Base-by-base conservation (phyloP, 23 tunicate genomes). In the Aplidium turbinatum region DNA sequence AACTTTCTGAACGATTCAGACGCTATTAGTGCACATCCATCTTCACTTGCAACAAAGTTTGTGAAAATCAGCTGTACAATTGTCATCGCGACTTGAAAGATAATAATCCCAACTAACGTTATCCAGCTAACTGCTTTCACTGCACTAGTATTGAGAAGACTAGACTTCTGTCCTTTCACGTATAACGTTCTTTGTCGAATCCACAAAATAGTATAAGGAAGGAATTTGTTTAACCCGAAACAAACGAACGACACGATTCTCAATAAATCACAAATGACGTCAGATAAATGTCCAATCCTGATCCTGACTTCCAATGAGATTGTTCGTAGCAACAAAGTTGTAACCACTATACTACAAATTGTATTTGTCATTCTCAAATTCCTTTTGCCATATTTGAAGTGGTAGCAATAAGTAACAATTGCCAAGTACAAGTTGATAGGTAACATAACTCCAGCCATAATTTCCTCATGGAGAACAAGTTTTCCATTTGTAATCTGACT, bases 141-240 rank as follows among this genome's bases (percentile, higher is more conserved):
- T 19, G 38, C 36, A 9, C 23, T 47, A 2, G 26, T 35, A 6
- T 36, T 35, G 50, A 18, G 50, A 25, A 3, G 50, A 19, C 18
- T 5, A 3, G 4, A 13, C 29, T 70, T 34, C 36, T 11, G 27
- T 23, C 35, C 2, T 3, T 29, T 30, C 24, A 30, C 31, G 38
- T 70, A 47, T 3, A 70, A 4, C 3, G 36, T 36, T 25, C 58
- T 24, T 36, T 70, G 76, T 7, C 76, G 76, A 24, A 47, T 22
- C 76, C 76, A 70, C 57, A 70, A 48, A 29, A 70, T 22, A 13
- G 47, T 45, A 35, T 47, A 70, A 9, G 76, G 76, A 4, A 70
- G 19, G 16, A 70, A 47, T 19, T 58, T 34, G 35, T 47, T 70
- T 3, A 70, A 47, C 3, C 58, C 33, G 35, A 47, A 47, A 35